Evolutionary conservation across 2,797 vertebrate species (phyloP).

Genomic region (Muscicapa comitata): DNA sequence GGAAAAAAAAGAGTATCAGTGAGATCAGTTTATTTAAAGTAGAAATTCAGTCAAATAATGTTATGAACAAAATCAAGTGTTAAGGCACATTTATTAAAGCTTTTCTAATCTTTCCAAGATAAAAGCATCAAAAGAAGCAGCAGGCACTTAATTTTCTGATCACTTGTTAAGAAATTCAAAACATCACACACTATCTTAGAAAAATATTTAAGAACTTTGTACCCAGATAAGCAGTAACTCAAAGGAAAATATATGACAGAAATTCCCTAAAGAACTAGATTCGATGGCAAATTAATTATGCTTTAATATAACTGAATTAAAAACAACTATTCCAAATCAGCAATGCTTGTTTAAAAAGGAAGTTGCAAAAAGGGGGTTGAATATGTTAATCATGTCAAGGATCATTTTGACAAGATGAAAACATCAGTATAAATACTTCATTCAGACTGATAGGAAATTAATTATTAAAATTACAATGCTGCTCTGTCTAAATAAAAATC

Average conservation of each 20-base stretch:
- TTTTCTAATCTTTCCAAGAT: not conserved
- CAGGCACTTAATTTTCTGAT: not conserved
- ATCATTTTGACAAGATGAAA: not conserved
- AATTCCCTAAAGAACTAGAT: not conserved
- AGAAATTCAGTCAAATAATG: not conserved
- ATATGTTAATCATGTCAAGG: not conserved
- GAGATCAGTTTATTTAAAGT: not conserved
- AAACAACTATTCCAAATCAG: not conserved
- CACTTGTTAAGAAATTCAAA: not conserved
- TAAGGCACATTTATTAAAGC: not conserved
- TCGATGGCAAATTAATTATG: not conserved
- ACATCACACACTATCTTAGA: not conserved
- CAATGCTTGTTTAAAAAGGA: not conserved
- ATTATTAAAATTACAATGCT: not conserved
- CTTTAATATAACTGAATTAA: not conserved
- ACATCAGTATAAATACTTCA: not conserved
- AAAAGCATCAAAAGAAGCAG: not conserved
- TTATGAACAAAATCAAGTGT: not conserved
- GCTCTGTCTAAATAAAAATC: not conserved
- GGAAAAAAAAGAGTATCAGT: not conserved
- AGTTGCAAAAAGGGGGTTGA: not conserved
- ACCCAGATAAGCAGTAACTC: not conserved
- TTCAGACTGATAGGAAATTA: not conserved
- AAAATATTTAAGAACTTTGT: not conserved
- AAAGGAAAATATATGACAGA: not conserved